A percentile compares a stretch with the other conserved stretches of the same genome.
Evolutionary conservation across 1,140 invertebrate species (phyloP).

Genomic region (Brachionus asplanchnoidis): DNA sequence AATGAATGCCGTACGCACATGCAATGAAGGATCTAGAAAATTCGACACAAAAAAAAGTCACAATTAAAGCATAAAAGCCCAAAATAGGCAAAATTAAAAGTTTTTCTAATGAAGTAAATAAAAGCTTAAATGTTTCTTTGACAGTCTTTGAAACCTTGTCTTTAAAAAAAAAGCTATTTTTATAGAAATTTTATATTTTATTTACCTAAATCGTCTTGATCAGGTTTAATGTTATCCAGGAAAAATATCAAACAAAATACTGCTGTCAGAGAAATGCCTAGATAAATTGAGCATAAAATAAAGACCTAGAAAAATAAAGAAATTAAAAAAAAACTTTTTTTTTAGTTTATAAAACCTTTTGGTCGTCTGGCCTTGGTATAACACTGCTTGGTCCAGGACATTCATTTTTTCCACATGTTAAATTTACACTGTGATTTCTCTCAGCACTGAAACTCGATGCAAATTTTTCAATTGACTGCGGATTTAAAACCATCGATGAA

Average conservation of each 20-base stretch:
- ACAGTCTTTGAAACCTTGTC: background rate
- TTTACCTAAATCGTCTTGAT: constrained; percentile 10
- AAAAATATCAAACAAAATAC: background rate
- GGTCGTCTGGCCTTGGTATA: background rate
- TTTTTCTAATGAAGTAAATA: background rate
- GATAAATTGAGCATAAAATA: constrained; percentile 12
- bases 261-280: background rate
- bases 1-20: constrained; percentile 24
- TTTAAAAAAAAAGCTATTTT: background rate
- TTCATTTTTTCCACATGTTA: background rate
- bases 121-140: background rate
- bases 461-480: background rate
- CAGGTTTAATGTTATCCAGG: background rate
- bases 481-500: constrained; percentile 23
- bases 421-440: background rate
- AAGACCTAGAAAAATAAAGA: background rate
- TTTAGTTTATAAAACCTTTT: background rate
- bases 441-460: background rate
- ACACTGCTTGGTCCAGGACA: background rate
- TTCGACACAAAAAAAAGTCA: background rate
- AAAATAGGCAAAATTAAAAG: background rate
- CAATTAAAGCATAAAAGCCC: background rate
- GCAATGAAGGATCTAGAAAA: constrained; percentile 17
- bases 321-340: too few relatives aligned
- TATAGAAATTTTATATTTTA: background rate